Evolutionary conservation across 2,113 vertebrate genomes (phyloP).

Genomic region (Gulo gulo): DNA sequence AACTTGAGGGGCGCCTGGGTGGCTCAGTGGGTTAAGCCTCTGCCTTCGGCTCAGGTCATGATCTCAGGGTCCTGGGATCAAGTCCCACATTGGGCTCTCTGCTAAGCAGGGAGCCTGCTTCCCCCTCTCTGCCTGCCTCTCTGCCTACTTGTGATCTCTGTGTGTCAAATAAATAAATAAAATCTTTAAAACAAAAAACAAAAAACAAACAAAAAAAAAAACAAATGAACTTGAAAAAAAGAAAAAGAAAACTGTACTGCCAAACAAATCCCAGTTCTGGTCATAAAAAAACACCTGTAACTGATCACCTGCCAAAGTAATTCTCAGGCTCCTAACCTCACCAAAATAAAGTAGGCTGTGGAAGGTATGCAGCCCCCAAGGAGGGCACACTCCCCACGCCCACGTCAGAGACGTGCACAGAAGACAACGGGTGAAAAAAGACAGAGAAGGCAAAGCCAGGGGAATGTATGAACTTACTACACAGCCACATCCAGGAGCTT

Average conservation of each 20-base stretch:
- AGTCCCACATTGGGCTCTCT: too few species aligned
- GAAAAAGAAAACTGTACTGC: not conserved
- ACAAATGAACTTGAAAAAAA: not conserved
- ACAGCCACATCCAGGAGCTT: not conserved
- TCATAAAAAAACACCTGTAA: not conserved
- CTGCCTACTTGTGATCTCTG: too few species aligned
- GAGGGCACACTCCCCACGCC: not conserved
- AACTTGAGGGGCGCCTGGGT: not conserved
- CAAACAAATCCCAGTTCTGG: not conserved
- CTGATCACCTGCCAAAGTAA: not conserved
- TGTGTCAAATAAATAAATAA: too few species aligned
- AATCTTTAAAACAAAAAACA: not conserved
- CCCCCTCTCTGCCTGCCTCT: too few species aligned
- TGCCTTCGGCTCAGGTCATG: too few species aligned
- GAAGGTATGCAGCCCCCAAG: not conserved
- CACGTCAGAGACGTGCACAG: not conserved
- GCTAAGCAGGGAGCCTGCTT: too few species aligned
- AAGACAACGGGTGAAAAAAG: not conserved
- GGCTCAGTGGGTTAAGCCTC: too few species aligned
- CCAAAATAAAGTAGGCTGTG: not conserved
- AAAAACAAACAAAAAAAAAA: not conserved
- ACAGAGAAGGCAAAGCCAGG: not conserved
- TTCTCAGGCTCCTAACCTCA: not conserved
- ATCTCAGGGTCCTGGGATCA: too few species aligned
- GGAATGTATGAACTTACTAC: not conserved